Evolutionary conservation across 2,888 invertebrate genomes (phyloP).

Genomic region (Anticlea derivata): DNA sequence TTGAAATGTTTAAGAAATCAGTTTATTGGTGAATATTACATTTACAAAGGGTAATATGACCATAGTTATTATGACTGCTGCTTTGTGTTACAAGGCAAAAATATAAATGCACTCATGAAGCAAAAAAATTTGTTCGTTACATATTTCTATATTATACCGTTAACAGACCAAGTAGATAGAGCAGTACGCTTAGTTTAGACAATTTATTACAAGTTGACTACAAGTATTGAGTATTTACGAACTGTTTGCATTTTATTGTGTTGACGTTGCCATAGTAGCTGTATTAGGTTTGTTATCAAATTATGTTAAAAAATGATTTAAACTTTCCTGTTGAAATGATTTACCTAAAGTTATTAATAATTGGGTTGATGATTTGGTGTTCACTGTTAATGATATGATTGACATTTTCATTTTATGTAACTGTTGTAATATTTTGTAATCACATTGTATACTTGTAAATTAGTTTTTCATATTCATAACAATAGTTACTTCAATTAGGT

Average conservation of each 20-base stretch:
- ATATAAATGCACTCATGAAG: conserved; percentile 10
- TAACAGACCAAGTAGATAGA: conserved; percentile 22
- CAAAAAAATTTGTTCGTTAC: not conserved
- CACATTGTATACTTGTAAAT: conserved; percentile 42
- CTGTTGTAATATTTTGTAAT: conserved; percentile 52
- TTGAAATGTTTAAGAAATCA: not conserved
- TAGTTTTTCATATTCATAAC: conserved; percentile 56
- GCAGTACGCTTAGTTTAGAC: conserved; percentile 16
- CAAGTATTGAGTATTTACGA: conserved; percentile 34
- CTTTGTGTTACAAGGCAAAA: conserved; percentile 8
- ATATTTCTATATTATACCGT: conserved; percentile 14
- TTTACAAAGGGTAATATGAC: conserved; percentile 17
- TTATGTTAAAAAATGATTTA: conserved; percentile 48
- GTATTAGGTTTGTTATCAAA: conserved; percentile 44
- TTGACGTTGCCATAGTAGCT: conserved; percentile 31
- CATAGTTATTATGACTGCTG: not conserved
- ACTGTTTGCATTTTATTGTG: conserved; percentile 33
- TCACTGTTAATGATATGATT: conserved; percentile 71
- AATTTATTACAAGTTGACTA: conserved; percentile 19
- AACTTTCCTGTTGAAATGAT: conserved; percentile 62
- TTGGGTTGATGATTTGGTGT: conserved; percentile 69
- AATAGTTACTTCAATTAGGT: conserved; percentile 42
- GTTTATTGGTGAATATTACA: not conserved
- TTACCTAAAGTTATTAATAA: conserved; percentile 59
- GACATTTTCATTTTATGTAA: conserved; percentile 56